Percentiles rank a stretch among this genome's conserved stretches.
Conservation (phyloP, 2,888 invertebrate genomes). For the Euplexia lucipara region DNA sequence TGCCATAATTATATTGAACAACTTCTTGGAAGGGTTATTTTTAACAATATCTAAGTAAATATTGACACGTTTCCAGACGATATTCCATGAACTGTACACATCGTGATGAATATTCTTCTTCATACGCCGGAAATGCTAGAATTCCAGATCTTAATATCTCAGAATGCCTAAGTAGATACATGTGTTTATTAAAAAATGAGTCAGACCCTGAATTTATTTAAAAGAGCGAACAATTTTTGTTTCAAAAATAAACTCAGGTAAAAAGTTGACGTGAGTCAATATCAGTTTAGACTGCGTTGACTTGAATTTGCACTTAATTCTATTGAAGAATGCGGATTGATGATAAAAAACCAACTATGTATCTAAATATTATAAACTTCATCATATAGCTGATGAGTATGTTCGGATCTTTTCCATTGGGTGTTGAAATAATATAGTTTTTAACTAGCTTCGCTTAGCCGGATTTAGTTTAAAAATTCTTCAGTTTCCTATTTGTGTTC, state of each 20-base stretch:
- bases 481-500: slow-evolving; percentile 10
- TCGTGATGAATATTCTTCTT: slow-evolving; percentile 25
- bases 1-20: slow-evolving; percentile 2
- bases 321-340: slow-evolving; percentile 75
- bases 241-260: slow-evolving; percentile 87
- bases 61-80: slow-evolving; percentile 30
- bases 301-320: slow-evolving; percentile 80
- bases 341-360: slow-evolving; percentile 55
- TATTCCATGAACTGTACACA: slow-evolving; percentile 34
- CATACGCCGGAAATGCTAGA: slow-evolving; percentile 60
- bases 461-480: slow-evolving; percentile 6
- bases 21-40: slow-evolving; percentile 22
- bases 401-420: slow-evolving; percentile 24
- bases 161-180: slow-evolving; percentile 52
- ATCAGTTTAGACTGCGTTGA: slow-evolving; percentile 75
- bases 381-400: slow-evolving; percentile 33
- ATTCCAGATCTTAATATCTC: slow-evolving; percentile 55
- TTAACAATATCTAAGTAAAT: slow-evolving; percentile 37
- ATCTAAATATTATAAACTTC: slow-evolving; percentile 48
- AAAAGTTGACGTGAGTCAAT: slow-evolving; percentile 77
- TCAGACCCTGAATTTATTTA: slow-evolving; percentile 68
- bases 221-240: slow-evolving; percentile 73
- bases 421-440: slow-evolving; percentile 20
- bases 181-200: slow-evolving; percentile 63
- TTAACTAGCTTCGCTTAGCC: slow-evolving; percentile 10